Evolutionary conservation across 1,140 invertebrate species (phyloP).

Genomic region (Polypedilum vanderplanki): DNA sequence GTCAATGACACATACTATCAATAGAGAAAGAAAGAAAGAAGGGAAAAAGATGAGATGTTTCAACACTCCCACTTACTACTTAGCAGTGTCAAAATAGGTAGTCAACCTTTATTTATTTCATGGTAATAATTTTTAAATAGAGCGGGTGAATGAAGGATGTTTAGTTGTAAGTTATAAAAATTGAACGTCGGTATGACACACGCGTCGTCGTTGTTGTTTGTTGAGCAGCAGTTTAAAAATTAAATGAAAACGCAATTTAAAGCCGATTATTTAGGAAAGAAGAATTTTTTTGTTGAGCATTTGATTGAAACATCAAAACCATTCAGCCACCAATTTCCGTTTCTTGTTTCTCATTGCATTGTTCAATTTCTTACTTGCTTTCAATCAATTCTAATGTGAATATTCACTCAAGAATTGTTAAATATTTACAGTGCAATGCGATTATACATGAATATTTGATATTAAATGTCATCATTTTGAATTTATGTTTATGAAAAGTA

Average conservation of each 20-base stretch:
- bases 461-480: constrained; percentile 4
- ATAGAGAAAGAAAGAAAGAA: background rate
- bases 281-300: background rate
- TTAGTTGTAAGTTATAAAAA: background rate
- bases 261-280: background rate
- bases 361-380: background rate
- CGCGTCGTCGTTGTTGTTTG: background rate
- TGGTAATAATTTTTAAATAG: background rate
- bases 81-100: background rate
- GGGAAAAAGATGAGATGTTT: background rate
- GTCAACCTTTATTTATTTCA: background rate
- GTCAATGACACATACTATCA: constrained; percentile 9
- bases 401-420: background rate
- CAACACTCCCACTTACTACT: background rate
- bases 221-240: constrained; percentile 13
- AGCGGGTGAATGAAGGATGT: background rate
- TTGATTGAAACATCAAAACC: constrained; percentile 11
- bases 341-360: background rate
- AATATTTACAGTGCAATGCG: background rate
- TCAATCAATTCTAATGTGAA: background rate
- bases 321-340: background rate
- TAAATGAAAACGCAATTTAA: constrained; percentile 13
- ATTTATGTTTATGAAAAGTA: constrained; percentile 8
- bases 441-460: background rate
- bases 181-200: background rate